phyloP scores from a whole-genome alignment of 1,140 invertebrate genomes.

The Saccostrea glomerata region DNA sequence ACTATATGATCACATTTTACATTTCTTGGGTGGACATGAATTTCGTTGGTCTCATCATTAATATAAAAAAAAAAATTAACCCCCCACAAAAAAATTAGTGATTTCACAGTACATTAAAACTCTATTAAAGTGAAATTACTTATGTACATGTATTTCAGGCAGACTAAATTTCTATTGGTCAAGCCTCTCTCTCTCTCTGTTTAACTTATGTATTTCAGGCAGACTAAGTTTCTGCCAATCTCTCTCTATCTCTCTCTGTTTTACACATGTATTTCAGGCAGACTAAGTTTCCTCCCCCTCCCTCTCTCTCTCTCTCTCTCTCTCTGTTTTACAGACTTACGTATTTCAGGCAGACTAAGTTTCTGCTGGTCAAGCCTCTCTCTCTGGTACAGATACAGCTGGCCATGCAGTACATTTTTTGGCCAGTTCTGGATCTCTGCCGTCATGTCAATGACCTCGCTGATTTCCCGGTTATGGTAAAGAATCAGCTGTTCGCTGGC shows the following conservation, averaged over 20 bases:
- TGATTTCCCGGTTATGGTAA: slow-evolving; percentile 50
- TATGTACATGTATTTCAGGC: too few species aligned
- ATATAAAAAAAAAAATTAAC: too few species aligned
- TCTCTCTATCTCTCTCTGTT: slow-evolving; percentile 47
- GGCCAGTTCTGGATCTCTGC: slow-evolving; percentile 47
- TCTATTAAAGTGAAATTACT: too few species aligned
- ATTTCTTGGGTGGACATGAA: too few species aligned
- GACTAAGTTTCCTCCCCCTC: slow-evolving; percentile 37
- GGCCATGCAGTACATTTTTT: slow-evolving; percentile 44
- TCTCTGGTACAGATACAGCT: slow-evolving; percentile 51
- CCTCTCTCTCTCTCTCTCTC: slow-evolving; percentile 50
- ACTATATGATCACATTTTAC: too few species aligned
- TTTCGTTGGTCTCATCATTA: too few species aligned
- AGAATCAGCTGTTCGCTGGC: slow-evolving; percentile 85
- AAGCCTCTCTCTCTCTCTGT: too few species aligned
- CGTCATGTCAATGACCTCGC: slow-evolving; percentile 46
- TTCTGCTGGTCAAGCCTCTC: slow-evolving; percentile 47
- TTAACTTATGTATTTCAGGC: background rate
- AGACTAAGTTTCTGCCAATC: background rate
- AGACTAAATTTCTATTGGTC: background rate
- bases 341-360: slow-evolving; percentile 52
- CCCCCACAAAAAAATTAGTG: too few species aligned
- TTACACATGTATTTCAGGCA: slow-evolving; percentile 9
- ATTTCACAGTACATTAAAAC: too few species aligned
- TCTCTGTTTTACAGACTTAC: slow-evolving; percentile 36